Conservation (phyloP, 1,140 invertebrate genomes). For the Drosophila gunungcola region DNA sequence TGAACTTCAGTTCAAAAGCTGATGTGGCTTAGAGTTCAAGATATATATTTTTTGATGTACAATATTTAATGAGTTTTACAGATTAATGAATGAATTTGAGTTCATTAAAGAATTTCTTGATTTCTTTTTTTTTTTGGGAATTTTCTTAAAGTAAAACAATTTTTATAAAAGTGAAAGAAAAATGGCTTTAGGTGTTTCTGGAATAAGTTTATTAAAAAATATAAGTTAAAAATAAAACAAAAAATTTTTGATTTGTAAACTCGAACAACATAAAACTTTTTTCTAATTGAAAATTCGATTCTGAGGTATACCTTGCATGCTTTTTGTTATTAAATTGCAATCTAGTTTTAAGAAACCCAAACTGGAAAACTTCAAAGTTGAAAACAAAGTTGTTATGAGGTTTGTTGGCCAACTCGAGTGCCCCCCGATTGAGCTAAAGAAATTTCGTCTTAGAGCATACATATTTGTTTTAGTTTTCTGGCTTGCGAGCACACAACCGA, state of each 20-base stretch:
- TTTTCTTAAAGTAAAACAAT: no score
- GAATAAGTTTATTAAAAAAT: no score
- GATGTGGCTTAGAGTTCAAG: background rate
- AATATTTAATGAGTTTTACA: no score
- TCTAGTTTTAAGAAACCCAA: background rate
- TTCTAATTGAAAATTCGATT: background rate
- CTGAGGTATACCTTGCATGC: background rate
- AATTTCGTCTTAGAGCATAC: constrained; percentile 9
- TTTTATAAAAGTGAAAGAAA: no score
- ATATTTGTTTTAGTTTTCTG: constrained; percentile 38
- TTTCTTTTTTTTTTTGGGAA: no score
- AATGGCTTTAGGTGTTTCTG: no score
- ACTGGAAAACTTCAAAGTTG: background rate
- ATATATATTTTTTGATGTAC: no score
- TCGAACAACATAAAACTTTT: background rate
- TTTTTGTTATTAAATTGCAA: background rate
- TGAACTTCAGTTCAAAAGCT: background rate
- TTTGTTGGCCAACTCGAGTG: background rate
- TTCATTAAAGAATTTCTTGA: no score
- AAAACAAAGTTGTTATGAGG: background rate
- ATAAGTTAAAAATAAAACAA: no score
- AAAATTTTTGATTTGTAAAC: no score
- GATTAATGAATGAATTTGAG: no score
- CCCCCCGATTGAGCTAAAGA: constrained; percentile 8
- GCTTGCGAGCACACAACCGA: constrained; percentile 22